Conservation (phyloP, 2,797 vertebrate species). For the Lophius americanus region DNA sequence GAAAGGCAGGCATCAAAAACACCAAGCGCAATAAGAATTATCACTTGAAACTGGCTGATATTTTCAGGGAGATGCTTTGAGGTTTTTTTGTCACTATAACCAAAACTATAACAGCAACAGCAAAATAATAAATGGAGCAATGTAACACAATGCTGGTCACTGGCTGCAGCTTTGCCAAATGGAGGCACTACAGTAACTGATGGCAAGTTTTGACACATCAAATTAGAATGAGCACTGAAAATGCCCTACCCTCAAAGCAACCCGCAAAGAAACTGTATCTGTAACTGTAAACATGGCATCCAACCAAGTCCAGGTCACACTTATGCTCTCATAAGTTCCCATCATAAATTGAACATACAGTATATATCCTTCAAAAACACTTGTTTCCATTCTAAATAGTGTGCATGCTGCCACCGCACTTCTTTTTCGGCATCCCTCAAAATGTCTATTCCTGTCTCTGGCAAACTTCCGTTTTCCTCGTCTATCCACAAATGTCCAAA, state of each 20-base stretch:
- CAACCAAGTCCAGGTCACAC: too few species aligned
- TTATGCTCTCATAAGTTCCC: slow-evolving; percentile 1
- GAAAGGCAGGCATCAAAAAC: too few species aligned
- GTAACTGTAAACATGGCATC: not conserved
- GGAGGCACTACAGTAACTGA: slow-evolving; percentile 77
- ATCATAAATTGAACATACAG: not conserved
- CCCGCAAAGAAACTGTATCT: slow-evolving; percentile 22
- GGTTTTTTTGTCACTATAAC: not conserved
- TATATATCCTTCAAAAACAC: slow-evolving; percentile 24
- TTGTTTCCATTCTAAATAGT: slow-evolving; percentile 32
- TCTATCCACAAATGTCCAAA: slow-evolving; percentile 72
- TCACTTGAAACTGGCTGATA: too few species aligned
- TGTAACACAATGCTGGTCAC: slow-evolving; percentile 64
- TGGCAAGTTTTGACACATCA: slow-evolving; percentile 80
- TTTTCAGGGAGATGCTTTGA: too few species aligned
- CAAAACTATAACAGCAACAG: slow-evolving; percentile 17
- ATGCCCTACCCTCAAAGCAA: slow-evolving; percentile 42
- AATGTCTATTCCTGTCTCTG: slow-evolving; percentile 70
- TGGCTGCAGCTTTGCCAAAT: slow-evolving; percentile 67
- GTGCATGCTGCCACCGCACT: slow-evolving; percentile 52
- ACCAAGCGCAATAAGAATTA: too few species aligned
- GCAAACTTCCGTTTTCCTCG: slow-evolving; percentile 55
- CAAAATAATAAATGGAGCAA: slow-evolving; percentile 52
- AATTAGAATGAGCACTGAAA: slow-evolving; percentile 77
- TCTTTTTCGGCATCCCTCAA: slow-evolving; percentile 47